Evolutionary conservation across 1,140 invertebrate species (phyloP), one percentile per base, ranked within the genome.

Genomic region (Danaus plexippus): DNA sequence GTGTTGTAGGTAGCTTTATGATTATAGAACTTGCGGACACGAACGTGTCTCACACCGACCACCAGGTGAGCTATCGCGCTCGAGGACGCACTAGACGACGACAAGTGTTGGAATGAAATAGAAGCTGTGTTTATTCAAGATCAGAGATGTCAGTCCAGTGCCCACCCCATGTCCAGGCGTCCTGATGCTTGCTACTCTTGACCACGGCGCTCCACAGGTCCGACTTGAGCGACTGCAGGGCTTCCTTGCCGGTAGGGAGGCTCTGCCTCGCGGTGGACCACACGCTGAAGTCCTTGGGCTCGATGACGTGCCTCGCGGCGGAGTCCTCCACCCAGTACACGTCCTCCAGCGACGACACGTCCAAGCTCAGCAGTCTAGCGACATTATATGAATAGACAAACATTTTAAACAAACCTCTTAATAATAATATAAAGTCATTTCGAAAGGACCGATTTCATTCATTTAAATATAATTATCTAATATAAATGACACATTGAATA

Each of bases 271-370:
- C 94, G 46, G 90, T 87, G 12, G 91, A 92, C 94, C 94, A 96
- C 59, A 90, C 87, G n/a, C 89, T 88, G 80, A 95, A 91, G 83
- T 95, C 94, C 81, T 94, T 94, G 18, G 86, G 71, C 50, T 93
- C 93, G 11, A 96, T 88, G 8, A 92, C 90, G 57, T 91, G 89
- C 15, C 92, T 90, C 8, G 91, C 93, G 54, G 91, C 89, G 53
- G 90, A 91, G 76, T 96, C 94, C 75, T 96, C 94, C 69, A 95
- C 88, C 94, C 94, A 95, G 80, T 96, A 96, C 10, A 95, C 94
- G 80, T 96, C 94, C 82, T 95, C 94, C 64, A 96, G 72, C 7
- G 93, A 94, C 56, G 92, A 90, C 44, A 95, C 94, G 75, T 95
- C 94, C 73, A 95, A 89, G 67, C 92, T 92, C 68, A 94, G 88